Evolutionary conservation across 2,888 invertebrate species (phyloP).

Genomic region (Ypsolopha sequella): DNA sequence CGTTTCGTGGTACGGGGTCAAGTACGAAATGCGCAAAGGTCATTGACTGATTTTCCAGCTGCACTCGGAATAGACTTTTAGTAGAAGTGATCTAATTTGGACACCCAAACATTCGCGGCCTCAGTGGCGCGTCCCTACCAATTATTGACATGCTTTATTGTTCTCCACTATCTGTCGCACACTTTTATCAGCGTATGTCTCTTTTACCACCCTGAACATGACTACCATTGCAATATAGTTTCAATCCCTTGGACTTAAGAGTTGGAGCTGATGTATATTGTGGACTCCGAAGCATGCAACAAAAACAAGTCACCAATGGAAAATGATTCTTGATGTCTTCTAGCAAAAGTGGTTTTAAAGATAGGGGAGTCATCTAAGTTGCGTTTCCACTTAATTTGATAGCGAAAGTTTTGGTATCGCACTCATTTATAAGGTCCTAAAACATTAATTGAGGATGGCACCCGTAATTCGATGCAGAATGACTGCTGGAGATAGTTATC

Average conservation of each 20-base stretch:
- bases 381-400: conserved; percentile 61
- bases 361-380: conserved; percentile 9
- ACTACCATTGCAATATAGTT: conserved; percentile 14
- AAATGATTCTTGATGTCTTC: neutral
- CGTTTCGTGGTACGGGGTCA: too few relatives aligned
- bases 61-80: too few relatives aligned
- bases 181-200: conserved; percentile 58
- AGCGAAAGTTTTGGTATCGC: conserved; percentile 54
- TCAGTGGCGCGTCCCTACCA: conserved; percentile 43
- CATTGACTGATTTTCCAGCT: too few relatives aligned
- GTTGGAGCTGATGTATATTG: conserved; percentile 8
- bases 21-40: too few relatives aligned
- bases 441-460: conserved; percentile 41
- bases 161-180: conserved; percentile 38
- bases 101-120: conserved; percentile 15
- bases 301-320: neutral
- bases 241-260: conserved; percentile 13
- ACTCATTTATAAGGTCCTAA: conserved; percentile 44
- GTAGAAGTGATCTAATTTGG: conserved; percentile 10
- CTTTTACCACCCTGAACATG: conserved; percentile 13
- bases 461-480: conserved; percentile 28
- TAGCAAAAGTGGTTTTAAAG: neutral
- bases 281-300: conserved; percentile 8
- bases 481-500: conserved; percentile 32
- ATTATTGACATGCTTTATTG: conserved; percentile 63